Conservation (phyloP, 2,113 vertebrate species). For the Eulemur rufifrons region DNA sequence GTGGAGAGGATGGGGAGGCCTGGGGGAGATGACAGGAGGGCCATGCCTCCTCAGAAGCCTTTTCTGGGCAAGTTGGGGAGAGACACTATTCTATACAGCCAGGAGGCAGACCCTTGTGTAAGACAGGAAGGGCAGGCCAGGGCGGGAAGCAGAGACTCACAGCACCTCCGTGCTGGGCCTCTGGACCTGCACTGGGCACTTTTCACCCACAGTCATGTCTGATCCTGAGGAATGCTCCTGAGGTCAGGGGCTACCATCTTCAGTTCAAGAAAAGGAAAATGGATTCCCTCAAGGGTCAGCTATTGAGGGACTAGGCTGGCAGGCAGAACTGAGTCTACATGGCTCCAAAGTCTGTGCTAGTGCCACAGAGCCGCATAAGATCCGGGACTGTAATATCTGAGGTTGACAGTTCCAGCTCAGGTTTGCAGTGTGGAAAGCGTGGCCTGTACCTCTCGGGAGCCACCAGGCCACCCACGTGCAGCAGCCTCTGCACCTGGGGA, state of each 20-base stretch:
- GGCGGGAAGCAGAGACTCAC: neutral
- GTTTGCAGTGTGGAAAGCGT: neutral
- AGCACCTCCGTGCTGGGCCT: neutral
- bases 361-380: neutral
- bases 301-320: neutral
- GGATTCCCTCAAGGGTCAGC: neutral
- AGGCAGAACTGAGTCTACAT: fast-evolving
- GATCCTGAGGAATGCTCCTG: neutral
- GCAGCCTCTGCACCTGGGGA: neutral
- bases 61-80: neutral
- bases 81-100: neutral
- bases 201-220: neutral
- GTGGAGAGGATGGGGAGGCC: neutral
- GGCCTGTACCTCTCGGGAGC: neutral
- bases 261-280: neutral
- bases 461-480: fast-evolving
- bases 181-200: neutral
- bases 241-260: neutral
- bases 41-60: neutral
- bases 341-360: neutral
- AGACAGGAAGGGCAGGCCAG: neutral
- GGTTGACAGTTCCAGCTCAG: neutral
- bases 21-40: neutral
- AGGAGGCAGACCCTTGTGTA: neutral
- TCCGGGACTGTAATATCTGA: neutral